Percentiles rank a stretch among this genome's conserved stretches.
phyloP scores from a whole-genome alignment of 2,888 invertebrate species.

The Papilio demoleus region DNA sequence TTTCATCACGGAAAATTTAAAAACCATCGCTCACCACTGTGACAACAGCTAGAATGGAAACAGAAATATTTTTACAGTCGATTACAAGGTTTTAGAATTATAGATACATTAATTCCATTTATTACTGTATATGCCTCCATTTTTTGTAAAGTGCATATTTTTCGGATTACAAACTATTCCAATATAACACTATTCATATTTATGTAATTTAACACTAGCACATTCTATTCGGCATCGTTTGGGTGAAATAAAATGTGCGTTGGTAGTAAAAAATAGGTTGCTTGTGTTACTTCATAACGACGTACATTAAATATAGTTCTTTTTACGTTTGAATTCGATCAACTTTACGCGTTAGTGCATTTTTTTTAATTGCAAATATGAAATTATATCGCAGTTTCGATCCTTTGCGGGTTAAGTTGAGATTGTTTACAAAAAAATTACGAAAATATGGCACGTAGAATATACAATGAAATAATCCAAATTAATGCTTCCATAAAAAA shows the following conservation, averaged over 20 bases:
- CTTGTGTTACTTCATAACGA: background rate
- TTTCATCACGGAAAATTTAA: conserved; percentile 82
- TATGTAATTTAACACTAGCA: background rate
- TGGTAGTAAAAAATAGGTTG: conserved; percentile 1
- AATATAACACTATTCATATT: conserved; percentile 1
- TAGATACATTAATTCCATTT: conserved; percentile 43
- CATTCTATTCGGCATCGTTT: background rate
- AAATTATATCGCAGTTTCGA: too few relatives aligned
- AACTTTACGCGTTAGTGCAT: background rate
- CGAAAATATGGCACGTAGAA: too few relatives aligned
- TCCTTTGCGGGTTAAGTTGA: too few relatives aligned
- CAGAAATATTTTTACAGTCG: conserved; percentile 79
- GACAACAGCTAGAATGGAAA: conserved; percentile 80
- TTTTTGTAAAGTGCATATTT: conserved; percentile 25
- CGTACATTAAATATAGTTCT: background rate
- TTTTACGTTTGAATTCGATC: background rate
- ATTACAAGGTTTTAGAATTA: conserved; percentile 66
- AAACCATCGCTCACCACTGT: conserved; percentile 81
- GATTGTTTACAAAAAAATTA: too few relatives aligned
- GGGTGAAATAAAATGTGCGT: background rate
- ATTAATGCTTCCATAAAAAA: too few relatives aligned
- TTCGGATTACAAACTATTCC: background rate
- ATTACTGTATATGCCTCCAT: conserved; percentile 33
- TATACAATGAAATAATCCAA: too few relatives aligned
- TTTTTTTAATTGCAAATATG: too few relatives aligned